Evolutionary conservation across 2,113 vertebrate species (phyloP).

Genomic region (Paradoxurus hermaphroditus): DNA sequence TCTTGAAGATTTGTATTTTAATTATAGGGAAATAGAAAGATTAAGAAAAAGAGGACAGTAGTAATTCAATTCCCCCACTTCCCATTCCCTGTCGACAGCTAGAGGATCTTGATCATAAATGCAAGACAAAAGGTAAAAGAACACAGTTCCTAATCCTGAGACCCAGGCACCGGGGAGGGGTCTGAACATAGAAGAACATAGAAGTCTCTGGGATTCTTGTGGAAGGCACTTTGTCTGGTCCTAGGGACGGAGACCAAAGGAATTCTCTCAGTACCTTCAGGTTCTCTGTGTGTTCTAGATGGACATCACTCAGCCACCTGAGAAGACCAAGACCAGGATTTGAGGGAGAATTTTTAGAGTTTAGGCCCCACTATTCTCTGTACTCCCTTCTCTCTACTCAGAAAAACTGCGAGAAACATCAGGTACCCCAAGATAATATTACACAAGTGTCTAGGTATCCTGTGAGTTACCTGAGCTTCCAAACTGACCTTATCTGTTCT

Average conservation of each 20-base stretch:
- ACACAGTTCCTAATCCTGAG: neutral
- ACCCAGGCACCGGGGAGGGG: neutral
- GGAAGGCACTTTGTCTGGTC: neutral
- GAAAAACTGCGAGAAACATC: neutral
- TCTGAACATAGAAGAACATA: no score
- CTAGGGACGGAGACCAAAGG: neutral
- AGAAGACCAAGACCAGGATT: neutral
- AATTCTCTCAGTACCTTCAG: neutral
- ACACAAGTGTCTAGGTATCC: neutral
- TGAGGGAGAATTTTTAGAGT: neutral
- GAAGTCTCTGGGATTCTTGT: neutral
- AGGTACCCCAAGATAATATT: no score
- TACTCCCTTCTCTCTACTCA: neutral
- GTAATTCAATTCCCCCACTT: neutral
- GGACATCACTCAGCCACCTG: neutral
- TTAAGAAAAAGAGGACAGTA: neutral
- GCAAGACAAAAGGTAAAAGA: neutral
- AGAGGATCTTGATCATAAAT: neutral
- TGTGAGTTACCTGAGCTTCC: neutral
- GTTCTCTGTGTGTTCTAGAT: neutral
- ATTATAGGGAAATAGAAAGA: neutral
- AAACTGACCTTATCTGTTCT: neutral
- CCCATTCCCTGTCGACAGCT: neutral
- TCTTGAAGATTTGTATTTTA: neutral
- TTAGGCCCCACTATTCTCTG: neutral